Conservation (phyloP, 92 coral and sea anemone species). For the Heteractis magnifica region DNA sequence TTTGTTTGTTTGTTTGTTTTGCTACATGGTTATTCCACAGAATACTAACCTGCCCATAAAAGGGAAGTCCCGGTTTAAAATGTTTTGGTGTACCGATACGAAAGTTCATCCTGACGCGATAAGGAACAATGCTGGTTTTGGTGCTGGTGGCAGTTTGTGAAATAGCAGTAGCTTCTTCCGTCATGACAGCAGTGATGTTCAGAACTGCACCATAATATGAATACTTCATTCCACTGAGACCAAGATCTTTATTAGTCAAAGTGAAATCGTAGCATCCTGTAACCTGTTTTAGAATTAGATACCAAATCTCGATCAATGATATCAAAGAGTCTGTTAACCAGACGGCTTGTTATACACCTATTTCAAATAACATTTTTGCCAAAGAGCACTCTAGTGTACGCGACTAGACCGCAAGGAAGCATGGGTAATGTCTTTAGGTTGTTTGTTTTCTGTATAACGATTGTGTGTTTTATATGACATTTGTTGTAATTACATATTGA, state of each 20-base stretch:
- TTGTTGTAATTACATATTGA: too few relatives aligned
- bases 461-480: too few relatives aligned
- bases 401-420: too few relatives aligned
- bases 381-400: too few relatives aligned
- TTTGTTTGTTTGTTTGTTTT: too few relatives aligned
- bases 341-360: too few relatives aligned
- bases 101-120: slow-evolving; percentile 49
- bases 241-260: slow-evolving; percentile 40
- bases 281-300: slow-evolving; percentile 43
- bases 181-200: slow-evolving; percentile 64
- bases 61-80: slow-evolving; percentile 87
- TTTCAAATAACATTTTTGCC: too few relatives aligned
- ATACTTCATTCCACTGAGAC: slow-evolving; percentile 17
- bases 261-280: slow-evolving; percentile 84
- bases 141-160: slow-evolving; percentile 58
- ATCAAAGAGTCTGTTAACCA: too few relatives aligned
- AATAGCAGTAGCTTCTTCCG: slow-evolving; percentile 77
- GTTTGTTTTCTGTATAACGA: too few relatives aligned
- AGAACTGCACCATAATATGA: slow-evolving; percentile 25
- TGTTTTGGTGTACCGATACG: slow-evolving; percentile 57
- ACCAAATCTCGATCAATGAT: neutral
- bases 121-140: slow-evolving; percentile 36
- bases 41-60: slow-evolving; percentile 71
- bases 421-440: too few relatives aligned
- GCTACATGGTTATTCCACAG: neutral